Evolutionary conservation across 2,113 vertebrate species (phyloP).

Genomic region (Corythornis madagascariensis): DNA sequence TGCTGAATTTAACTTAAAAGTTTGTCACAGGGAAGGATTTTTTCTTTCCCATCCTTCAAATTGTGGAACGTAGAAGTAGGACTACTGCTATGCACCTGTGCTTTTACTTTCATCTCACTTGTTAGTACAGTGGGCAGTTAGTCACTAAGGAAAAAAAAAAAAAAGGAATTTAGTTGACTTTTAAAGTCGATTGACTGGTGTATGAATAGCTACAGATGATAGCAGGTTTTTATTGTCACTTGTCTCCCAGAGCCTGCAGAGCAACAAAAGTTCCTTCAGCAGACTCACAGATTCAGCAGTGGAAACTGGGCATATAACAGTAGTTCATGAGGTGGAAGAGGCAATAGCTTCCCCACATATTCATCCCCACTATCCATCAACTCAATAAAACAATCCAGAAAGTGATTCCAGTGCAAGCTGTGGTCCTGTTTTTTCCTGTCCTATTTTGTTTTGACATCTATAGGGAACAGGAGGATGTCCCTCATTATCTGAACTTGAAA

Average conservation of each 20-base stretch:
- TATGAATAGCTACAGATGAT: background rate
- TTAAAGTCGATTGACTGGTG: background rate
- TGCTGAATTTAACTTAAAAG: constrained; percentile 55
- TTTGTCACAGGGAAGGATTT: background rate
- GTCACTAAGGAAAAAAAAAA: background rate
- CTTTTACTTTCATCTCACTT: background rate
- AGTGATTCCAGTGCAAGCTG: background rate
- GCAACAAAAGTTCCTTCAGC: background rate
- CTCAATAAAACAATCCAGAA: background rate
- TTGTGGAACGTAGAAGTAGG: background rate
- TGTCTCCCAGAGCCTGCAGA: background rate
- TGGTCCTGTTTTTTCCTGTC: background rate
- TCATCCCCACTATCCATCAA: background rate
- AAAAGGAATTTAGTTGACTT: background rate
- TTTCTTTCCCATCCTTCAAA: background rate
- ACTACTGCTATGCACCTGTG: background rate
- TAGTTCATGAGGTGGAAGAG: background rate
- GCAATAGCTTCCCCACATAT: background rate
- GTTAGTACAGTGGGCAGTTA: background rate
- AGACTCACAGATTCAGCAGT: background rate
- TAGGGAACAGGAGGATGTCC: background rate
- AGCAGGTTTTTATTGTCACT: background rate
- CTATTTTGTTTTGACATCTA: background rate
- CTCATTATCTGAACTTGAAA: background rate
- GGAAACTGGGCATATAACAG: background rate